Base-by-base conservation (phyloP, 1,140 invertebrate genomes). In the Argopecten irradians region DNA sequence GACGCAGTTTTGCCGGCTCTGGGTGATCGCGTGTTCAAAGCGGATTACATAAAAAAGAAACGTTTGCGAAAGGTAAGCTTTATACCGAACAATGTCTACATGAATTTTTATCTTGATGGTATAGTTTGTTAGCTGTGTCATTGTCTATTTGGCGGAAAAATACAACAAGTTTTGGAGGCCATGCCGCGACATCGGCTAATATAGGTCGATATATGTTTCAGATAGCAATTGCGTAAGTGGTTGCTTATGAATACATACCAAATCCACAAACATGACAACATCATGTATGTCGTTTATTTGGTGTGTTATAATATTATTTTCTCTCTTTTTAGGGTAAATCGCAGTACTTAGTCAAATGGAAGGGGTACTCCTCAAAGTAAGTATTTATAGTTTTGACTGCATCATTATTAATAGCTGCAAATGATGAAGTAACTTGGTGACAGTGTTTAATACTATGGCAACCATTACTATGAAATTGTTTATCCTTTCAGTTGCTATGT, bases 271-370 rank as follows among this genome's bases (percentile, higher is more conserved):
- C 14, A 82, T 34, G 32, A 55, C 39, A 55, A 28, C 71, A 46
- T 46, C n/a, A 33, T 43, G 34, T 55, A 82, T 82, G 46, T 83
- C 83, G 22, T 33, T 43, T 28, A 87, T 84, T 39, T 46, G 89
- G 83, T 87, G 87, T 46, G 84, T 88, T 22, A 88, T 87, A 34
- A 87, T 85, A 84, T 46, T 82, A n/a, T 82, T 71, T 46, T 43
- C 36, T 83, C 86, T 82, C 89, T 83, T 91, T 91, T 41, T 87
- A 93, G 93, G 92, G 93, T 33, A 90, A 90, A 87, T 89, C 91
- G 41, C 91, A 93, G 83, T 93, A 93, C 90, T 89, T 93, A 33
- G 92, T 93, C 0, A 93, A 93, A 90, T 93, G 93, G 93, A 93
- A 93, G 87, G 93, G 93, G 28, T 93, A 92, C 33, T 91, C 91